Conservation (phyloP, 2,888 invertebrate species). For the Prosopocoilus inquinatus region DNA sequence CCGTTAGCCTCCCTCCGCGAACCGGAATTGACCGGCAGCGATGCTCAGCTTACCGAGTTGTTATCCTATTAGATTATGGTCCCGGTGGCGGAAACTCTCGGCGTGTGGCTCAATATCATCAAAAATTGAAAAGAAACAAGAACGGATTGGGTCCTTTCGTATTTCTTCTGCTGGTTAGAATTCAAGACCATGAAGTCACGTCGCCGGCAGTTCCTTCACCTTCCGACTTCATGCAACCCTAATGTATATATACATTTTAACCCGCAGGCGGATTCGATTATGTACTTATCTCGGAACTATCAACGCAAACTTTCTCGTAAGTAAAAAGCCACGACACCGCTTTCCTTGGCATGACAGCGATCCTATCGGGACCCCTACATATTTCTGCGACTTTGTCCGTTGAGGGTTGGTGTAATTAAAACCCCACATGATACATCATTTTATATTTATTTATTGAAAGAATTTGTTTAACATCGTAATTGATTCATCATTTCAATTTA, state of each 20-base stretch:
- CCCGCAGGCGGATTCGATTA: conserved; percentile 25
- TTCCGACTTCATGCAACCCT: conserved; percentile 21
- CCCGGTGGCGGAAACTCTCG: conserved; percentile 21
- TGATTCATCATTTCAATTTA: too few relatives aligned
- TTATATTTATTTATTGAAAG: too few relatives aligned
- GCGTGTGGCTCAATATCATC: conserved; percentile 24
- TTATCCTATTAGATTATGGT: conserved; percentile 29
- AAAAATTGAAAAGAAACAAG: conserved; percentile 33
- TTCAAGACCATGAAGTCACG: conserved; percentile 22
- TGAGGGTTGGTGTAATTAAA: too few relatives aligned
- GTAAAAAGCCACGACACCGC: conserved; percentile 7
- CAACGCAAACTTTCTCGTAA: conserved; percentile 16
- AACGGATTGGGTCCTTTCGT: conserved; percentile 22
- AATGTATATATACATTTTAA: conserved; percentile 25
- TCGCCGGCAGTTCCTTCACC: conserved; percentile 24
- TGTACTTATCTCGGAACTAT: conserved; percentile 21
- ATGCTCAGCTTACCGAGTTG: conserved; percentile 22
- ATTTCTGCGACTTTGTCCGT: too few relatives aligned
- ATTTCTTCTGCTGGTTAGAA: conserved; percentile 18
- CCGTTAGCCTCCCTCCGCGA: conserved; percentile 10
- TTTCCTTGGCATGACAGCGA: too few relatives aligned
- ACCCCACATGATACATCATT: too few relatives aligned
- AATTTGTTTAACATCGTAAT: too few relatives aligned
- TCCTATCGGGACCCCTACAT: too few relatives aligned
- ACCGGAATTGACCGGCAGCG: neutral